phyloP scores from a whole-genome alignment of 1,140 invertebrate genomes.

The Cyclina sinensis region DNA sequence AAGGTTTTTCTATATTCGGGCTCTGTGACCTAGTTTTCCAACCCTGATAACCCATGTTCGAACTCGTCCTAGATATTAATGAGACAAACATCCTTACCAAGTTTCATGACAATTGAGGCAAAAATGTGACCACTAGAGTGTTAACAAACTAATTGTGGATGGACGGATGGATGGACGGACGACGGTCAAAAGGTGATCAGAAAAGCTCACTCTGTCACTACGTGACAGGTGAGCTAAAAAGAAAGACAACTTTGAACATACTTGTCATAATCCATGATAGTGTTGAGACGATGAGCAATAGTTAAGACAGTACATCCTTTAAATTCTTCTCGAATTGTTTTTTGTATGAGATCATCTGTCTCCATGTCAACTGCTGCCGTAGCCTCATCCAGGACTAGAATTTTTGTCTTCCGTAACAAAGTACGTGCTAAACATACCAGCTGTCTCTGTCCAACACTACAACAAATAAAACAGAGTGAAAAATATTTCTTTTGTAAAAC shows the following conservation, averaged over 20 bases:
- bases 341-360: slow-evolving; percentile 86
- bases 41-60: too few relatives aligned
- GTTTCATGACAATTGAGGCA: too few relatives aligned
- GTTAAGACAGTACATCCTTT: slow-evolving; percentile 85
- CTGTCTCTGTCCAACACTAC: slow-evolving; percentile 88
- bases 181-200: too few relatives aligned
- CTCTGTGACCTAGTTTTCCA: too few relatives aligned
- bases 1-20: too few relatives aligned
- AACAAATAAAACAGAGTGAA: slow-evolving; percentile 72
- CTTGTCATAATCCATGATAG: slow-evolving; percentile 86
- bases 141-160: too few relatives aligned
- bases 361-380: slow-evolving; percentile 85
- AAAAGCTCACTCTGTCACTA: too few relatives aligned
- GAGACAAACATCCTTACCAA: too few relatives aligned
- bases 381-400: slow-evolving; percentile 91
- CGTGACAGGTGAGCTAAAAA: too few relatives aligned
- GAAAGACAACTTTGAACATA: slow-evolving; percentile 63
- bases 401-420: slow-evolving; percentile 88
- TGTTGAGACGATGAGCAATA: slow-evolving; percentile 87
- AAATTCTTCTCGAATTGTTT: slow-evolving; percentile 84
- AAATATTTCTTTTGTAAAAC: slow-evolving; percentile 8
- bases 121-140: too few relatives aligned
- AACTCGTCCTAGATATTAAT: too few relatives aligned
- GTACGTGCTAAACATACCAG: slow-evolving; percentile 88
- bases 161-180: too few relatives aligned